Percentiles rank a stretch among this genome's conserved stretches.
Evolutionary conservation across 2,797 vertebrate species (phyloP).

Genomic region (Sandelia bainsii): DNA sequence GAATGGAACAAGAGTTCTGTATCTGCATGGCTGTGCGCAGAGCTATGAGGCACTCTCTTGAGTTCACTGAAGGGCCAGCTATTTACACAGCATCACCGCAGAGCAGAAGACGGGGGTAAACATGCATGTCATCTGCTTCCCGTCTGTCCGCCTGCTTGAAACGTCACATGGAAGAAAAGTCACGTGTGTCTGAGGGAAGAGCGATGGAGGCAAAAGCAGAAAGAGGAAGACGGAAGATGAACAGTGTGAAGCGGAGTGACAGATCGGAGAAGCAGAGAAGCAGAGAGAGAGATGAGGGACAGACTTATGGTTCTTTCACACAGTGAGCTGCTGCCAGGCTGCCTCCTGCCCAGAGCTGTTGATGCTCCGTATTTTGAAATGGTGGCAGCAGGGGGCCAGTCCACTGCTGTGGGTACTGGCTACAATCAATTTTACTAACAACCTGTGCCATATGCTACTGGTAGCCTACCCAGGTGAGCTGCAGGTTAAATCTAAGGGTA

Average conservation of each 20-base stretch:
- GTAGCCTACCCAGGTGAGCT: neutral
- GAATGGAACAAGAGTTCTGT: conserved; percentile 37
- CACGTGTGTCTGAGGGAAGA: conserved; percentile 12
- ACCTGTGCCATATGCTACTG: conserved; percentile 1
- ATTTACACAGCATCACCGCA: conserved; percentile 41
- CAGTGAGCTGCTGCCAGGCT: conserved; percentile 11
- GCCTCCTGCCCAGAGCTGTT: conserved; percentile 19
- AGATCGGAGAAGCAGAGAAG: conserved; percentile 1
- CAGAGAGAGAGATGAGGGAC: conserved; percentile 9
- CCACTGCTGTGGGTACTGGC: conserved; percentile 5
- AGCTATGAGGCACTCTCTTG: conserved; percentile 17
- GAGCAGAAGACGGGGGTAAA: conserved; percentile 21
- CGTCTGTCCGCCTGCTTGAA: neutral
- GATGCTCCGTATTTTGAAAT: conserved; percentile 16
- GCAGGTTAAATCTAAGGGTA: conserved; percentile 1
- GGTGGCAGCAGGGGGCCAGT: conserved; percentile 21
- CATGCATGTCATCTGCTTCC: neutral
- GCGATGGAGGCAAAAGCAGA: conserved; percentile 4
- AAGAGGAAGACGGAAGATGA: conserved; percentile 25
- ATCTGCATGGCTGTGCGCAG: conserved; percentile 21
- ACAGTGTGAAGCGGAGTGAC: conserved; percentile 18
- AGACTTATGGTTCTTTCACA: conserved; percentile 28
- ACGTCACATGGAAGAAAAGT: neutral
- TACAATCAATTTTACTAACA: conserved; percentile 8
- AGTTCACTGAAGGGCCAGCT: conserved; percentile 64